Conservation (phyloP, 1,140 invertebrate genomes). For the Drosophila funebris region DNA sequence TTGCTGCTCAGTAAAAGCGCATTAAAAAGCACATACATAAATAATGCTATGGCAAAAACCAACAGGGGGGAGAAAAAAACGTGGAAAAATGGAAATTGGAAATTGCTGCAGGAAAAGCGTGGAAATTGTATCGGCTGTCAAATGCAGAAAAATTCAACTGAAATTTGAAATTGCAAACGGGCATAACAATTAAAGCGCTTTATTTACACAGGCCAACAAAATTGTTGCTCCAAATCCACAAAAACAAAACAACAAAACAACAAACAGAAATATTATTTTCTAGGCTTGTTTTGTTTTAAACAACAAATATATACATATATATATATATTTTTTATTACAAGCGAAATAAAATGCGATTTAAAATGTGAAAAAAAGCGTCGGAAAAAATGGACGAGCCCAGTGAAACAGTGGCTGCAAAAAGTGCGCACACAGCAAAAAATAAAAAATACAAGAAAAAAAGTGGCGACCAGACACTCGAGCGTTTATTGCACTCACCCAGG, state of each 20-base stretch:
- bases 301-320: not conserved
- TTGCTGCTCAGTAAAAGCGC: conserved; percentile 29
- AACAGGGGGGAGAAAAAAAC: no score
- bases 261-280: not conserved
- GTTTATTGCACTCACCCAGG: conserved; percentile 69
- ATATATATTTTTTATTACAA: not conserved
- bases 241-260: no score
- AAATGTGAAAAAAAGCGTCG: conserved; percentile 8
- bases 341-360: conserved; percentile 8
- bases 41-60: conserved; percentile 43
- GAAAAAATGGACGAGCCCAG: conserved; percentile 52
- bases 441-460: not conserved
- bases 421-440: conserved; percentile 21
- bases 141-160: conserved; percentile 33
- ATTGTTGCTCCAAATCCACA: conserved; percentile 10
- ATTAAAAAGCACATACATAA: conserved; percentile 72
- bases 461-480: conserved; percentile 64
- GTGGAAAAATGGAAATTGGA: not conserved
- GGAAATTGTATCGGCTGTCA: conserved; percentile 18
- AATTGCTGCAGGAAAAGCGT: not conserved
- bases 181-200: conserved; percentile 35
- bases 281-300: not conserved
- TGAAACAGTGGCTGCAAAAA: conserved; percentile 60
- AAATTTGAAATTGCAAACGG: conserved; percentile 20
- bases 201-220: conserved; percentile 26